Evolutionary conservation across 2,888 invertebrate species (phyloP).

Genomic region (Cloeon dipterum): DNA sequence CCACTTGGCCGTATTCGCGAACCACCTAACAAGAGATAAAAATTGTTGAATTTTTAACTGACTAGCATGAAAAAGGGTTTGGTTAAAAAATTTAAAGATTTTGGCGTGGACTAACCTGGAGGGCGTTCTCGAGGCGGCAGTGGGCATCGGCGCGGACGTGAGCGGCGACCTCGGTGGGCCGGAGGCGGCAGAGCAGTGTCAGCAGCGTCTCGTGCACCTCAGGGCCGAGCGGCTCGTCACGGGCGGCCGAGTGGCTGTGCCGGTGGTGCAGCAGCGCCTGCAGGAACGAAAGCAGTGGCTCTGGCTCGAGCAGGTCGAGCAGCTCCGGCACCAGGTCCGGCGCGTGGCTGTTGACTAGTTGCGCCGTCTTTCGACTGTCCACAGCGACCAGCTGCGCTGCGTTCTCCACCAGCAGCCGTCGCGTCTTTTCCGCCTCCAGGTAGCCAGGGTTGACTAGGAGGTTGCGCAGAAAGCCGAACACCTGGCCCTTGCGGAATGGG

Average conservation of each 20-base stretch:
- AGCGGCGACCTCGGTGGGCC: slow-evolving; percentile 25
- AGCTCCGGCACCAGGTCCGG: slow-evolving; percentile 21
- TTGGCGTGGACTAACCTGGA: slow-evolving; percentile 21
- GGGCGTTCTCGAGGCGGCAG: slow-evolving; percentile 37
- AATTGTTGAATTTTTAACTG: slow-evolving; percentile 4
- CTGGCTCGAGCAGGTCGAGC: slow-evolving; percentile 19
- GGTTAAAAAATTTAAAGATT: slow-evolving; percentile 2
- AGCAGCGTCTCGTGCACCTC: slow-evolving; percentile 33
- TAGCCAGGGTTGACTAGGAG: slow-evolving; percentile 12
- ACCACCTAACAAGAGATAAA: slow-evolving; percentile 26
- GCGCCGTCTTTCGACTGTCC: slow-evolving; percentile 34
- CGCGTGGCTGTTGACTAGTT: slow-evolving; percentile 33
- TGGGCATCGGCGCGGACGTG: slow-evolving; percentile 26
- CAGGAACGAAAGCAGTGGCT: slow-evolving; percentile 29
- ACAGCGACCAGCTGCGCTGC: slow-evolving; percentile 31
- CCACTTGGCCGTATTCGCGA: slow-evolving; percentile 30
- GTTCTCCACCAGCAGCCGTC: too few relatives aligned
- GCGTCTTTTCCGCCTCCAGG: slow-evolving; percentile 1
- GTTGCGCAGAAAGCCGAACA: slow-evolving; percentile 25
- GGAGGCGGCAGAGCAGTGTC: slow-evolving; percentile 33
- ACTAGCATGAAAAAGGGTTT: slow-evolving; percentile 4
- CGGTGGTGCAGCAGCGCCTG: slow-evolving; percentile 27
- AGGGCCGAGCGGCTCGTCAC: slow-evolving; percentile 16
- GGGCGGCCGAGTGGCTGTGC: slow-evolving; percentile 11
- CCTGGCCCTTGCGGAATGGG: slow-evolving; percentile 31